Percentiles rank a stretch among this genome's conserved stretches.
Evolutionary conservation across 2,797 vertebrate genomes (phyloP).

Genomic region (Dermochelys coriacea): DNA sequence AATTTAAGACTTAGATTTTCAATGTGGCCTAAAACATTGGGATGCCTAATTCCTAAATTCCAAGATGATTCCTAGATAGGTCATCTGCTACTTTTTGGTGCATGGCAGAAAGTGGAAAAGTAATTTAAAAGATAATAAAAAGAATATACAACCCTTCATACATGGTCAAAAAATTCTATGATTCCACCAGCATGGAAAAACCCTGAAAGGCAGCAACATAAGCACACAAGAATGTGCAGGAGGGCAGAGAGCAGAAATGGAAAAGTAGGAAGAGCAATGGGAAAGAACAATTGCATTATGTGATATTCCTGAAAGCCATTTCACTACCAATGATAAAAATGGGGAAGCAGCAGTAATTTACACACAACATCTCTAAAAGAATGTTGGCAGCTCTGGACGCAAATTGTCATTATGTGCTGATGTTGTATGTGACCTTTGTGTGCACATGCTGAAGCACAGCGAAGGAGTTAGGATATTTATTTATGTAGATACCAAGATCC

Average conservation of each 20-base stretch:
- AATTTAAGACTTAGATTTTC: neutral
- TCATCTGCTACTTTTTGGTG: neutral
- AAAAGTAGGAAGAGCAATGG: neutral
- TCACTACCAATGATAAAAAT: neutral
- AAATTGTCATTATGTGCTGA: neutral
- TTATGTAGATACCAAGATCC: neutral
- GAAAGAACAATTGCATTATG: neutral
- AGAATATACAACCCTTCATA: neutral
- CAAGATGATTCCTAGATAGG: neutral
- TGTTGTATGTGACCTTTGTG: neutral
- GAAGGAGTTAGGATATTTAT: neutral
- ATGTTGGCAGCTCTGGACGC: neutral
- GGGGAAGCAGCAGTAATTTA: neutral
- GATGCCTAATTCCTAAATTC: neutral
- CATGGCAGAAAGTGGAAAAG: neutral
- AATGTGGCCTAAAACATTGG: neutral
- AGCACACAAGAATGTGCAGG: neutral
- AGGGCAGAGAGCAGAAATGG: neutral
- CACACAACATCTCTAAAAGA: neutral
- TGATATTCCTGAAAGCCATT: neutral
- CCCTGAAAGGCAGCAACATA: neutral
- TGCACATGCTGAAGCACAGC: neutral
- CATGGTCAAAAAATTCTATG: neutral
- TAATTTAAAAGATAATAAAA: neutral
- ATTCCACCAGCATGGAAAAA: neutral